phyloP scores from a whole-genome alignment of 2,797 vertebrate species.

The Pseudochirops corinnae region DNA sequence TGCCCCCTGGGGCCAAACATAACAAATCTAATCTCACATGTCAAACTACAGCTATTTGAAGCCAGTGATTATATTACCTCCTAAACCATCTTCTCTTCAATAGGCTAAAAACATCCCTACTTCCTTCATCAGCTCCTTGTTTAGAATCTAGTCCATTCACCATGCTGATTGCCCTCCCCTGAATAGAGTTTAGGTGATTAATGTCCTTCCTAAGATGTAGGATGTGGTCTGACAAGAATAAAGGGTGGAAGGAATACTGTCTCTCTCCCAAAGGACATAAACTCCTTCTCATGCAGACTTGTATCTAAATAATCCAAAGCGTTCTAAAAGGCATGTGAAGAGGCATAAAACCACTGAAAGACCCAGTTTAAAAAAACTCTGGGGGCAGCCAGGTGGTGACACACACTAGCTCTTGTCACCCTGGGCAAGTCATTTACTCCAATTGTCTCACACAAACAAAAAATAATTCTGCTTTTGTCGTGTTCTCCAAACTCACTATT shows the following conservation, averaged over 20 bases:
- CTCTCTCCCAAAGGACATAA: not conserved
- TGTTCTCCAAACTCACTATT: not conserved
- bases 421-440: too few relatives aligned
- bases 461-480: not conserved
- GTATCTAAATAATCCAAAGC: not conserved
- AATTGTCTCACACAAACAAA: too few relatives aligned
- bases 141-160: not conserved
- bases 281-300: not conserved
- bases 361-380: not conserved
- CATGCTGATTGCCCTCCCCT: not conserved
- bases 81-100: not conserved
- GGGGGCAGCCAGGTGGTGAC: too few relatives aligned
- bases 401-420: too few relatives aligned
- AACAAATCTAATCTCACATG: not conserved
- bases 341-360: not conserved
- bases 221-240: not conserved
- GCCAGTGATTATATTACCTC: not conserved
- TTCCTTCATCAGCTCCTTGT: not conserved
- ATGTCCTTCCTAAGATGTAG: not conserved
- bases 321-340: not conserved
- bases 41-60: not conserved
- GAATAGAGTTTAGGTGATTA: not conserved
- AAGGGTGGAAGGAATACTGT: not conserved
- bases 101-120: not conserved
- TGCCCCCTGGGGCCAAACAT: not conserved